phyloP scores from a whole-genome alignment of 2,113 vertebrate genomes.

The Physeter macrocephalus region DNA sequence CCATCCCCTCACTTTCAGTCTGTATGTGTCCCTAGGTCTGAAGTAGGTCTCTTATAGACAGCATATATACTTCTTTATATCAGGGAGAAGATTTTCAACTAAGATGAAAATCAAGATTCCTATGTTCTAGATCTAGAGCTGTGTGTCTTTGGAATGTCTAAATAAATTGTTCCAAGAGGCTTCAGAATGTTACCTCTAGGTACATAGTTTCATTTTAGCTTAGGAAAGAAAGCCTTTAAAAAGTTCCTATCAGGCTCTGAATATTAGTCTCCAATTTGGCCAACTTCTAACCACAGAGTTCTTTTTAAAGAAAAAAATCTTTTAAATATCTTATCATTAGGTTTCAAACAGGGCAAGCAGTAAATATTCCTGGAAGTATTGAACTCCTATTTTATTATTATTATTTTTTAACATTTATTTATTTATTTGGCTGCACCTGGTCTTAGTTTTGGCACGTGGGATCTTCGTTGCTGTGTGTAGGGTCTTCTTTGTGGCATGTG shows the following conservation, averaged over 20 bases:
- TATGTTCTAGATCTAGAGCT: neutral
- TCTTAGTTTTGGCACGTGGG: no score
- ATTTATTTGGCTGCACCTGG: no score
- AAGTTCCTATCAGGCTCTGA: no score
- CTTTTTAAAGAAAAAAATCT: neutral
- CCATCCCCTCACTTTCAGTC: no score
- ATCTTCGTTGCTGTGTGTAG: no score
- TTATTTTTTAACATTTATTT: no score
- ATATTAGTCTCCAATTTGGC: neutral
- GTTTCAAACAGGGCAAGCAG: neutral
- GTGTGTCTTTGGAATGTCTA: neutral
- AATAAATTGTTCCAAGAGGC: neutral
- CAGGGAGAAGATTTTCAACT: neutral
- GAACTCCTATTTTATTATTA: no score
- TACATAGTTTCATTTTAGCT: neutral
- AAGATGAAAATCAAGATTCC: neutral
- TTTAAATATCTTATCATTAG: neutral
- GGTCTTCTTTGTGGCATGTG: no score
- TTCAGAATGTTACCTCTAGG: neutral
- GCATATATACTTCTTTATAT: neutral
- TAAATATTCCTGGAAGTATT: neutral
- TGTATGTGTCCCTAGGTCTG: no score
- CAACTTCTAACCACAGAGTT: neutral
- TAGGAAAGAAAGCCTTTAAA: neutral
- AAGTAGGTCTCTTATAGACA: no score